Evolutionary conservation across 2,888 invertebrate species (phyloP).

Genomic region (Acanthococcus lagerstroemiae): DNA sequence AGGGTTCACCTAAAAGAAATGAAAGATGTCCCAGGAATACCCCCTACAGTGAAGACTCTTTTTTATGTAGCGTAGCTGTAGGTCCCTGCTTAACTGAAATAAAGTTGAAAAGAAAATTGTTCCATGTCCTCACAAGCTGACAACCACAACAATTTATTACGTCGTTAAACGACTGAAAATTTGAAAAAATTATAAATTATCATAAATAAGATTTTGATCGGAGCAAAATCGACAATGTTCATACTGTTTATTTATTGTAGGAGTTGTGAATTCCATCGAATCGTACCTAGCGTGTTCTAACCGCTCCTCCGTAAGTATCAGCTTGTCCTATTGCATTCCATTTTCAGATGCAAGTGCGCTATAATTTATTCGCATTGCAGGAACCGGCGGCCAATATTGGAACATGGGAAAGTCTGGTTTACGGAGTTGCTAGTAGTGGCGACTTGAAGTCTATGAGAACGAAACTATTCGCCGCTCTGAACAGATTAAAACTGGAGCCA

Average conservation of each 20-base stretch:
- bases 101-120: no score
- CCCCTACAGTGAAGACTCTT: no score
- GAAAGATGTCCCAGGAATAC: no score
- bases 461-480: constrained; percentile 55
- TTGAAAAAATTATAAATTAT: no score
- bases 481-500: constrained; percentile 51
- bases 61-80: no score
- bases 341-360: background rate
- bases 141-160: no score
- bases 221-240: no score
- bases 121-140: no score
- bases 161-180: no score
- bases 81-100: no score
- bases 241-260: background rate
- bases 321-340: background rate
- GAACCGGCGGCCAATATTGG: constrained; percentile 11
- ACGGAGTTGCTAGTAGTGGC: constrained; percentile 56
- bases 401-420: constrained; percentile 35
- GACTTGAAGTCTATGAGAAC: constrained; percentile 57
- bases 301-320: background rate
- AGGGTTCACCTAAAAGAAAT: no score
- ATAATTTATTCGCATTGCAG: background rate
- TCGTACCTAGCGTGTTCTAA: background rate
- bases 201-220: no score
- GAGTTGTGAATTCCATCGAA: background rate